phyloP scores from a whole-genome alignment of 2,888 invertebrate genomes.

The Nysson spinosus region DNA sequence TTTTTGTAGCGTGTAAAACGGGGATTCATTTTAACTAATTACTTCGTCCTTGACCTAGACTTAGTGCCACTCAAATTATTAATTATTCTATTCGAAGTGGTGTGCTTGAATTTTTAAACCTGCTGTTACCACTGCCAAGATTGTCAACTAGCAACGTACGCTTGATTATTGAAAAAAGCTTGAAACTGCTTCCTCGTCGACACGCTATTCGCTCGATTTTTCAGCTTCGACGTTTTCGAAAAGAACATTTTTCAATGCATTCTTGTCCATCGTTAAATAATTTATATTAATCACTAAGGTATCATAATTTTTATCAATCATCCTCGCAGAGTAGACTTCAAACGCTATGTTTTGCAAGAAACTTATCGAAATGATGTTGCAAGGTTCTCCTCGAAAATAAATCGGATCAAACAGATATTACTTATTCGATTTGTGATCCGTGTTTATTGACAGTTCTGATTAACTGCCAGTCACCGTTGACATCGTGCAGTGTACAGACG shows the following conservation, averaged over 20 bases:
- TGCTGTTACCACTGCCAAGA: background rate
- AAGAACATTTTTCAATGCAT: too few species aligned
- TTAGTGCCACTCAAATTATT: constrained; percentile 28
- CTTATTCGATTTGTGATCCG: background rate
- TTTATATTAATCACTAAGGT: too few species aligned
- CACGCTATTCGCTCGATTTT: too few species aligned
- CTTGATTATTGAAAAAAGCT: too few species aligned
- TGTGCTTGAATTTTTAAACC: constrained; percentile 16
- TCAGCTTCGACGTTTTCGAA: too few species aligned
- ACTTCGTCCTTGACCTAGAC: constrained; percentile 29
- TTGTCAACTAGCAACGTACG: background rate
- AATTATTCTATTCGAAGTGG: constrained; percentile 6
- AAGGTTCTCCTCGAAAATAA: background rate
- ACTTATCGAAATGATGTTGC: background rate
- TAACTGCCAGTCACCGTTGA: constrained; percentile 38
- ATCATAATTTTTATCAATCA: too few species aligned
- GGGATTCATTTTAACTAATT: constrained; percentile 22
- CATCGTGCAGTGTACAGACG: constrained; percentile 3
- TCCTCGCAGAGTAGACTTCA: too few species aligned
- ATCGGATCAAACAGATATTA: background rate
- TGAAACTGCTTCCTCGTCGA: too few species aligned
- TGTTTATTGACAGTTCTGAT: constrained; percentile 24
- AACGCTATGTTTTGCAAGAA: too few species aligned
- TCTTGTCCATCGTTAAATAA: too few species aligned
- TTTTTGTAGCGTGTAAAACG: constrained; percentile 2